A percentile compares a stretch with the other conserved stretches of the same genome.
Conservation (phyloP, 2,888 invertebrate species). For the Drosophila mulleri region DNA sequence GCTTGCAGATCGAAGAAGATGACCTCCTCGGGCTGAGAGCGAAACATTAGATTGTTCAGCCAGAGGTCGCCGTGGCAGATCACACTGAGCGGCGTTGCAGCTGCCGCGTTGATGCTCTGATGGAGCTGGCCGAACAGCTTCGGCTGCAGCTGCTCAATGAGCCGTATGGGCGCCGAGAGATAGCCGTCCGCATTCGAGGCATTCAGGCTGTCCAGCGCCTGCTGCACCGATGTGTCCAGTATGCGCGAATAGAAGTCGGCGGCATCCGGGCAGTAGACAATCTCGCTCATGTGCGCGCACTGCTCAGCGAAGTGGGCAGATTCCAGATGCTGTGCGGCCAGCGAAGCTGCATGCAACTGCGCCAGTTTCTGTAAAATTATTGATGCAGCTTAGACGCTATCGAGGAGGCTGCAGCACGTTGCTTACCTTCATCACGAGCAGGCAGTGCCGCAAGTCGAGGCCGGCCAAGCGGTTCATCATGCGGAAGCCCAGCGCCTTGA, state of each 20-base stretch:
- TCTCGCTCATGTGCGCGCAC: conserved; percentile 75
- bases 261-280: conserved; percentile 82
- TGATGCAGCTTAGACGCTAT: neutral
- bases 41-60: conserved; percentile 85
- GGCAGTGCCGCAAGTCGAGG: conserved; percentile 79
- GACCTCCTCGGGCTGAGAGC: conserved; percentile 61
- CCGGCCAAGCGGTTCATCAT: conserved; percentile 82
- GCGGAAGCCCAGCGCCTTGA: conserved; percentile 74
- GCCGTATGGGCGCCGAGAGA: conserved; percentile 75
- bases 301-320: conserved; percentile 63
- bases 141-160: conserved; percentile 76
- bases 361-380: conserved; percentile 80
- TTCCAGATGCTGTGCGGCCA: conserved; percentile 77
- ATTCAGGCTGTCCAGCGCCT: conserved; percentile 79
- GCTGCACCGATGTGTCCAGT: conserved; percentile 78
- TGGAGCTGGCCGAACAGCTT: conserved; percentile 74
- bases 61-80: conserved; percentile 84
- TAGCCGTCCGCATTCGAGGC: conserved; percentile 79
- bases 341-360: conserved; percentile 82
- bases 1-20: conserved; percentile 84
- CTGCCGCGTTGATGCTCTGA: conserved; percentile 64
- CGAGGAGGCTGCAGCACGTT: neutral
- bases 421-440: conserved; percentile 82
- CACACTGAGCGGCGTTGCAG: conserved; percentile 72
- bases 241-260: conserved; percentile 80